A percentile compares a stretch with the other conserved stretches of the same genome.
Evolutionary conservation across 2,888 invertebrate species (phyloP).

Genomic region (Rhorus exstirpatorius): DNA sequence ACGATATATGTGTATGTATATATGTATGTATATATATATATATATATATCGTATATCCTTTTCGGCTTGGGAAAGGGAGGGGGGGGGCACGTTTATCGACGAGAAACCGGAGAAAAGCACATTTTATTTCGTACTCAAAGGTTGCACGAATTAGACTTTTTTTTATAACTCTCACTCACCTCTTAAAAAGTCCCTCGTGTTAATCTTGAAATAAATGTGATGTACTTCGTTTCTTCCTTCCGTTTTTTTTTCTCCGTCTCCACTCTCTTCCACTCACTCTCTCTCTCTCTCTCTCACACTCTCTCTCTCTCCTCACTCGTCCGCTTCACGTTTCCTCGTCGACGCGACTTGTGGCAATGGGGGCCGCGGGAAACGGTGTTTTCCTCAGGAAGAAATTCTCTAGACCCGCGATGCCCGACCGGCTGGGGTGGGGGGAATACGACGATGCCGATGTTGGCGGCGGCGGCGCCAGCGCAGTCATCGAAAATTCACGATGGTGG

Average conservation of each 20-base stretch:
- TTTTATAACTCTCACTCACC: conserved; percentile 34
- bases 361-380: conserved; percentile 80
- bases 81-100: conserved; percentile 50
- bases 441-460: conserved; percentile 46
- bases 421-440: conserved; percentile 76
- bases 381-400: conserved; percentile 79
- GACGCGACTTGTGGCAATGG: conserved; percentile 79
- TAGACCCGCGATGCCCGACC: conserved; percentile 81
- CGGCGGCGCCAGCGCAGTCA: conserved; percentile 76
- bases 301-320: conserved; percentile 57
- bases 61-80: conserved; percentile 22
- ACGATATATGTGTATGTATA: conserved; percentile 6
- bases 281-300: conserved; percentile 48
- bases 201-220: conserved; percentile 51
- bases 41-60: conserved; percentile 34
- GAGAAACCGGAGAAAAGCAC: conserved; percentile 29
- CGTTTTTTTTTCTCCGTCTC: conserved; percentile 23
- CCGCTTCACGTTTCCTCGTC: conserved; percentile 70
- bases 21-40: conserved; percentile 8
- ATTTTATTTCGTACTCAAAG: conserved; percentile 14
- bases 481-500: conserved; percentile 72
- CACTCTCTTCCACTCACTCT: conserved; percentile 52
- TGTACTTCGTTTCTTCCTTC: conserved; percentile 46
- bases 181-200: conserved; percentile 34
- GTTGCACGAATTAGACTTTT: not conserved